Evolutionary conservation across 2,797 vertebrate genomes (phyloP).

Genomic region (Hypotaenidia okinawae): DNA sequence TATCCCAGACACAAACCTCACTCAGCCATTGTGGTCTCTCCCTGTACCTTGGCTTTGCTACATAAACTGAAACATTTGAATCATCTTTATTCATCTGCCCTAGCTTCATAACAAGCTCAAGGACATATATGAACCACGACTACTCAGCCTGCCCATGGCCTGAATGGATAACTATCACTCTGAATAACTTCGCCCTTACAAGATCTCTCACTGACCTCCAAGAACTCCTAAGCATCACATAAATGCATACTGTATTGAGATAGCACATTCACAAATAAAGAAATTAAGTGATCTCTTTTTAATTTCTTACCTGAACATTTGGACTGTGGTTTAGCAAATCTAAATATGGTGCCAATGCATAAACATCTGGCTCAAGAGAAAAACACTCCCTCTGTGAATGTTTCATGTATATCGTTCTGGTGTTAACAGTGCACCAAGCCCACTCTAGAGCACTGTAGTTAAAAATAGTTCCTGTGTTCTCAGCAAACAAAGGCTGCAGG

Average conservation of each 20-base stretch:
- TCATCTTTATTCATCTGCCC: not conserved
- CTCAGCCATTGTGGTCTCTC: not conserved
- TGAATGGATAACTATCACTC: not conserved
- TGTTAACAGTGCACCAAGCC: constrained; percentile 97
- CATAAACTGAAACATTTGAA: not conserved
- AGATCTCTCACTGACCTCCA: not conserved
- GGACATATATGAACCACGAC: not conserved
- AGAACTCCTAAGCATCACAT: not conserved
- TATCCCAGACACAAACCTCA: not conserved
- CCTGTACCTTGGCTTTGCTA: not conserved
- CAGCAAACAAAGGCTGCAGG: constrained; percentile 86
- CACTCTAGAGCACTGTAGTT: constrained; percentile 85
- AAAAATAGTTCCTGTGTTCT: constrained; percentile 78
- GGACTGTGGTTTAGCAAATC: constrained; percentile 95
- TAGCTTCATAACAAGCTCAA: not conserved
- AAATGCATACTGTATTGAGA: not conserved
- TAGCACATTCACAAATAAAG: not conserved
- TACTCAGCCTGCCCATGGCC: not conserved
- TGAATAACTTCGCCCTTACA: not conserved
- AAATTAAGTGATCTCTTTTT: not conserved
- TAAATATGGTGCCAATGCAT: constrained; percentile 90
- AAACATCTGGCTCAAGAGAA: constrained; percentile 83
- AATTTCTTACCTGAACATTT: constrained; percentile 83
- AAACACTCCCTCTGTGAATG: constrained; percentile 76
- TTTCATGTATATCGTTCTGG: constrained; percentile 90